Evolutionary conservation across 2,113 vertebrate species (phyloP).

Genomic region (Stictonetta naevosa): DNA sequence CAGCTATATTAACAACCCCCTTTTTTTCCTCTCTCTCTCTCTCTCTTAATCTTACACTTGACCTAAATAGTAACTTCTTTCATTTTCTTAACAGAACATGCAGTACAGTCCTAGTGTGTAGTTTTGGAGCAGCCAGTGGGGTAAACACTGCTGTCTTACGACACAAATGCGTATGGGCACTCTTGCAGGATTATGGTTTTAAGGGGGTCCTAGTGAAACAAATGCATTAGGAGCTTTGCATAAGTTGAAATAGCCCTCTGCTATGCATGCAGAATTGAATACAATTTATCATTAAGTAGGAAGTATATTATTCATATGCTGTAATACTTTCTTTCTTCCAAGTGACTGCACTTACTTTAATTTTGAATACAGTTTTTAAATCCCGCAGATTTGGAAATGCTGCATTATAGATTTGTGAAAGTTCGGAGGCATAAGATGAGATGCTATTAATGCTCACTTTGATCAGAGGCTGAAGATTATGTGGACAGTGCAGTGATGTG

Average conservation of each 20-base stretch:
- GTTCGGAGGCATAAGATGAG: neutral
- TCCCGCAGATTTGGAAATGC: neutral
- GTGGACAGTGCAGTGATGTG: accelerated
- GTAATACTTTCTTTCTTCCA: neutral
- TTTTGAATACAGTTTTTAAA: neutral
- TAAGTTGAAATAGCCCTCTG: neutral
- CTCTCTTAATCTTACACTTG: neutral
- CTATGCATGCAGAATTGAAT: neutral
- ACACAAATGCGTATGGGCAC: neutral
- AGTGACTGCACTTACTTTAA: neutral
- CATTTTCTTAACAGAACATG: neutral
- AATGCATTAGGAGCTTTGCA: neutral
- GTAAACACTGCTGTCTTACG: neutral
- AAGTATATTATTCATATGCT: neutral
- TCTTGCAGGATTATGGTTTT: neutral
- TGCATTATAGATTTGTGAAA: neutral
- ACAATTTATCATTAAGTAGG: neutral
- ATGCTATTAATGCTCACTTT: neutral
- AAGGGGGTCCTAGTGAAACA: neutral
- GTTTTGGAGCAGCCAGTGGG: neutral
- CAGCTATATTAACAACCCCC: neutral
- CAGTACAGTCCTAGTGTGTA: neutral
- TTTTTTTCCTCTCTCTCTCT: neutral
- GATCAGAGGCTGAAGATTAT: neutral
- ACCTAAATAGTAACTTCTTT: constrained; percentile 14